These are phyloP conservation scores for Acanthopleura granulata DNA, from an alignment of 2,888 invertebrate genomes.

Conservation along the genomic window DNA sequence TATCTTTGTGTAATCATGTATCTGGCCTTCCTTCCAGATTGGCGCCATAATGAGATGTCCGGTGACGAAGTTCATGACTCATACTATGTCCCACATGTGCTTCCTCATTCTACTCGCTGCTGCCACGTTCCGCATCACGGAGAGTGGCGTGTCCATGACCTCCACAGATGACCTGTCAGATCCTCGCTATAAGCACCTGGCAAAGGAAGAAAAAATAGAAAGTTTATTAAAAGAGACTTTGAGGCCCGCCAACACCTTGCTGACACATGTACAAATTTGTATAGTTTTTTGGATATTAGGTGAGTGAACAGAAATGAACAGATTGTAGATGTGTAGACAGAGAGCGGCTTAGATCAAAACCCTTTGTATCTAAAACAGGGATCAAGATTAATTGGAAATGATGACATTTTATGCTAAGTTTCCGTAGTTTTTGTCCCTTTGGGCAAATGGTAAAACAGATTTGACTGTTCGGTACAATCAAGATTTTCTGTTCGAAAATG, in stretches of 20 bases:
- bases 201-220: slow-evolving; percentile 57
- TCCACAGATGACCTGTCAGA: slow-evolving; percentile 50
- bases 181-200: slow-evolving; percentile 47
- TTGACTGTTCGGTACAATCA: too few species aligned
- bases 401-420: too few species aligned
- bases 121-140: slow-evolving; percentile 75
- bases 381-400: too few species aligned
- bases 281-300: slow-evolving; percentile 70
- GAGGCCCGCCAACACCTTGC: slow-evolving; percentile 66
- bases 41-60: slow-evolving; percentile 73
- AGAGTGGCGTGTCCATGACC: slow-evolving; percentile 54
- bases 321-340: too few species aligned
- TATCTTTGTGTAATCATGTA: too few species aligned
- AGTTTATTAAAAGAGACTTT: slow-evolving; percentile 64
- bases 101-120: slow-evolving; percentile 78
- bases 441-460: too few species aligned
- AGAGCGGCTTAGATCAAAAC: too few species aligned
- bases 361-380: too few species aligned
- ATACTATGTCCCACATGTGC: slow-evolving; percentile 77
- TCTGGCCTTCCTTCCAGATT: slow-evolving; percentile 46
- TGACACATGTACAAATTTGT: slow-evolving; percentile 69
- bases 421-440: too few species aligned
- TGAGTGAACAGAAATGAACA: slow-evolving; percentile 34
- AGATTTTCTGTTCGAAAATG: too few species aligned
- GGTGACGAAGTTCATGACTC: slow-evolving; percentile 80